Percentiles rank a stretch among this genome's conserved stretches.
Evolutionary conservation across 2,888 invertebrate species (phyloP).

Genomic region (Pheosia tremula): DNA sequence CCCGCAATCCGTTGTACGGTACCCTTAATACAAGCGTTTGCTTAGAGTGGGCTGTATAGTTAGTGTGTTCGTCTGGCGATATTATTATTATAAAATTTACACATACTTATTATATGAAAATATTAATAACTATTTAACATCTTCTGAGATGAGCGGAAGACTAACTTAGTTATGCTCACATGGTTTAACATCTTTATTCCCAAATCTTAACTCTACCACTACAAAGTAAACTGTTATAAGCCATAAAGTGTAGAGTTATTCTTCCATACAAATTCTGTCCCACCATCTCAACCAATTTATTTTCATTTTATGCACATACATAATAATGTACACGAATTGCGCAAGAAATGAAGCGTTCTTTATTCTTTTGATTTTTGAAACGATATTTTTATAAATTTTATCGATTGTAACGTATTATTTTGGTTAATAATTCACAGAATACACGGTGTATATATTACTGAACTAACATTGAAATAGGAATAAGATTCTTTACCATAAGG

Average conservation of each 20-base stretch:
- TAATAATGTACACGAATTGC: conserved; percentile 1
- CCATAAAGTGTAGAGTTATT: conserved; percentile 33
- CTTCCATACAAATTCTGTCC: conserved; percentile 27
- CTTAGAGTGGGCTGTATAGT: no score
- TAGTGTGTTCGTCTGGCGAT: no score
- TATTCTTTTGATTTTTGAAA: no score
- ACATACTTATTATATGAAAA: no score
- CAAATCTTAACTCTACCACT: conserved; percentile 14
- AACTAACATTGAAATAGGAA: no score
- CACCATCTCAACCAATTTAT: conserved; percentile 22
- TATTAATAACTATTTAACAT: no score
- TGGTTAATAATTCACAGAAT: background rate
- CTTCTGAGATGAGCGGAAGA: background rate
- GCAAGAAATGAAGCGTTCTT: background rate
- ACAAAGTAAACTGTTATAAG: conserved; percentile 18
- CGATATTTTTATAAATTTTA: background rate
- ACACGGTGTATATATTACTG: background rate
- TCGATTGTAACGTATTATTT: background rate
- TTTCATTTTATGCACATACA: conserved; percentile 23
- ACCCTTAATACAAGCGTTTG: no score
- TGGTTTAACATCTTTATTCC: conserved; percentile 13
- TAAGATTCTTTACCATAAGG: no score
- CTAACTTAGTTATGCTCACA: background rate
- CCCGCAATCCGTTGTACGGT: no score
- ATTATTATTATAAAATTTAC: no score